Conservation (phyloP, 1,140 invertebrate genomes). For the Pseudobourletiella spinata region DNA sequence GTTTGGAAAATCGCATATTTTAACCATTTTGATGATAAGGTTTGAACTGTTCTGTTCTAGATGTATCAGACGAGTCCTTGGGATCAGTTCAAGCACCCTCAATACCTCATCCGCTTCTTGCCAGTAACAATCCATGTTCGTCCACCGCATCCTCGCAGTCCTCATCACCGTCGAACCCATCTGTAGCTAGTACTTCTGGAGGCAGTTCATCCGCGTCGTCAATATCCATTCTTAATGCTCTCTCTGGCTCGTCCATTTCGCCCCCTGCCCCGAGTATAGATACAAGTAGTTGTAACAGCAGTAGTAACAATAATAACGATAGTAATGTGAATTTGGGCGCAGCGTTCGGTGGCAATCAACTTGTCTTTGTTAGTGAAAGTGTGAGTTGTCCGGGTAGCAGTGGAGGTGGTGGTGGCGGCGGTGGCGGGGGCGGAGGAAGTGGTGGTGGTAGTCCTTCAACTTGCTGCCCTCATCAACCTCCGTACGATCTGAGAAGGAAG, state of each 20-base stretch:
- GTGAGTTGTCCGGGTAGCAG: not conserved
- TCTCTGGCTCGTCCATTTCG: constrained; percentile 2
- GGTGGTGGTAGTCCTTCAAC: not conserved
- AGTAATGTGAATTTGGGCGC: not conserved
- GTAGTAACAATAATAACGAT: not conserved
- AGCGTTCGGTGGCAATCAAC: not conserved
- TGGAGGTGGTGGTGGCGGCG: not conserved
- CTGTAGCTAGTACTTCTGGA: constrained; percentile 4
- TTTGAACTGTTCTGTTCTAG: constrained; percentile 17
- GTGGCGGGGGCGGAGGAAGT: not conserved
- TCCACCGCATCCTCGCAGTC: not conserved
- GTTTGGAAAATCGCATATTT: too few relatives aligned
- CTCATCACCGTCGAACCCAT: not conserved
- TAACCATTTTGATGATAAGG: too few relatives aligned
- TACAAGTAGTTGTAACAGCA: not conserved
- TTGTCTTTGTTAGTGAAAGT: too few relatives aligned
- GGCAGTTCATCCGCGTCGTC: constrained; percentile 19
- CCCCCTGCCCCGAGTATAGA: constrained; percentile 32
- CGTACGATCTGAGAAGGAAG: constrained; percentile 74
- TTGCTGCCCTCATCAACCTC: constrained; percentile 55
- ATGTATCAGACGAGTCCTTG: constrained; percentile 23
- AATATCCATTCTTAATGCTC: constrained; percentile 15
- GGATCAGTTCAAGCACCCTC: constrained; percentile 18
- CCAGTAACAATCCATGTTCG: constrained; percentile 26
- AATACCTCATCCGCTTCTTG: constrained; percentile 22